Evolutionary conservation across 1,140 invertebrate species (phyloP), one percentile per base, ranked within the genome.

Genomic region (Drosophila sturtevanti): DNA sequence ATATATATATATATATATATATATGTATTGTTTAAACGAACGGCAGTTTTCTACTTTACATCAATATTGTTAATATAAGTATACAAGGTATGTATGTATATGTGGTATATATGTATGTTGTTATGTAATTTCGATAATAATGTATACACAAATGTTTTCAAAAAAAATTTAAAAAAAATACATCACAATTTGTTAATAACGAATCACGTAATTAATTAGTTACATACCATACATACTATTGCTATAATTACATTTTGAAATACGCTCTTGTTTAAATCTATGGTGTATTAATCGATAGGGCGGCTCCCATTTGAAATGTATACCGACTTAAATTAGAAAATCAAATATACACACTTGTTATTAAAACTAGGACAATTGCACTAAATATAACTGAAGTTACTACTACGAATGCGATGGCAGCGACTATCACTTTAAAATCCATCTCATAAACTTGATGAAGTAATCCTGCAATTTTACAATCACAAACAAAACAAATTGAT

Each of bases 401-500:
- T 75, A 75, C 72, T 65, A 75, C 65, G 74, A 85, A 84, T 90
- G 77, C 74, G 84, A 86, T 87, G 76, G 85, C 80, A 76, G 89
- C 82, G 54, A 78, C 81, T 85, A 81, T 87, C 81, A 91, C 81
- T 91, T 91, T 90, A 91, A 91, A 70, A 91, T 91, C 90, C 90
- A 91, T 90, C 89, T 91, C 89, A 91, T 86, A 68, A 91, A 91
- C 77, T 91, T 91, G 82, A 87, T 90, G 77, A 91, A 79, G 82
- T 90, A 91, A 72, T 91, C 90, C 90, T 91, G 90, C 70, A 91
- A 91, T 87, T 87, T 87, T 72, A 81, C 74, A 54, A 86, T 86
- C 82, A 90, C 82, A 87, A 69, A 80, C 73, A 76, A 76, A 68
- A 76, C 59, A 78, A 55, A 81, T 81, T 73, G 63, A 74, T 75